Conservation (phyloP, 2,888 invertebrate genomes). For the Gibbula magus region DNA sequence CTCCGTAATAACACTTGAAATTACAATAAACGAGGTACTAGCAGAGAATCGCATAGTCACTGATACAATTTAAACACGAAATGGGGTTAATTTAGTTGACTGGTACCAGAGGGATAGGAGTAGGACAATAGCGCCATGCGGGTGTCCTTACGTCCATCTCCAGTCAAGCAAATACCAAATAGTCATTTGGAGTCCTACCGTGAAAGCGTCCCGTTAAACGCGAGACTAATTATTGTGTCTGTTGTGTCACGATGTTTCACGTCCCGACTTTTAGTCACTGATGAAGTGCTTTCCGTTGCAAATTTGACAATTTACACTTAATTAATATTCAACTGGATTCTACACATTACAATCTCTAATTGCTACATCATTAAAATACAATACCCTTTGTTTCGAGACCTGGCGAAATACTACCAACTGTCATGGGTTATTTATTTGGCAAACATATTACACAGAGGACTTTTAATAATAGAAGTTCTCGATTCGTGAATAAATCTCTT, state of each 20-base stretch:
- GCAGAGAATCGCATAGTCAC: neutral
- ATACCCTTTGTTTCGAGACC: too few relatives aligned
- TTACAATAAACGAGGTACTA: neutral
- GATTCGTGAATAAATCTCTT: too few relatives aligned
- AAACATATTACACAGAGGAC: too few relatives aligned
- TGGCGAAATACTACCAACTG: too few relatives aligned
- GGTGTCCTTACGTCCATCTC: neutral
- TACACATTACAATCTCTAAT: too few relatives aligned
- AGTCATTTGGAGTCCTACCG: constrained; percentile 6
- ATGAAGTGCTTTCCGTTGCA: neutral
- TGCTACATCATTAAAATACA: too few relatives aligned
- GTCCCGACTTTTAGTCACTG: neutral
- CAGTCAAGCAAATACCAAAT: constrained; percentile 10
- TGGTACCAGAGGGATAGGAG: neutral
- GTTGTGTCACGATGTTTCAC: neutral
- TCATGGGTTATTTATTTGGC: too few relatives aligned
- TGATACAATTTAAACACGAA: constrained; percentile 9
- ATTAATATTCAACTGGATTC: neutral
- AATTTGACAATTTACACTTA: constrained; percentile 17
- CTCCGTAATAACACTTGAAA: neutral
- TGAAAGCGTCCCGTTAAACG: neutral
- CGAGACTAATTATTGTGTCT: neutral
- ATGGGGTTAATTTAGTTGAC: constrained; percentile 13
- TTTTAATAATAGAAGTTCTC: too few relatives aligned
- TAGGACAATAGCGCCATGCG: neutral